Evolutionary conservation across 2,797 vertebrate species (phyloP).

Genomic region (Danio aesculapii): DNA sequence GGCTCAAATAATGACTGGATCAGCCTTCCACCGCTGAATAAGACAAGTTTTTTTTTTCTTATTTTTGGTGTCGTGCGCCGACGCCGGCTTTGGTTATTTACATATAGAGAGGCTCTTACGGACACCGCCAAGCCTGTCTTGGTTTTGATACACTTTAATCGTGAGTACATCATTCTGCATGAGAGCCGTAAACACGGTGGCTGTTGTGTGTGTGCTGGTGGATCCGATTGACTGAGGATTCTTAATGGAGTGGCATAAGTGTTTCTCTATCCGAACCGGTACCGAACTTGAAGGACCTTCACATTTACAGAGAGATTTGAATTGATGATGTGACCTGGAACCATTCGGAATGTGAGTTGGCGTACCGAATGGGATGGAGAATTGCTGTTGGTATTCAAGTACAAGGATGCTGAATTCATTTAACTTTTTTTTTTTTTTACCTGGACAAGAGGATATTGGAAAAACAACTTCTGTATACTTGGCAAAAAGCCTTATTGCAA

Average conservation of each 20-base stretch:
- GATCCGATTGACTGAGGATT: slow-evolving; percentile 11
- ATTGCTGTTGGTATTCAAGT: not conserved
- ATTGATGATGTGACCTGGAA: not conserved
- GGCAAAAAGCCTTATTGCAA: not conserved
- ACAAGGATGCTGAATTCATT: not conserved
- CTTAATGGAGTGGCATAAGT: slow-evolving; percentile 18
- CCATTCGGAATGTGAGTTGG: not conserved
- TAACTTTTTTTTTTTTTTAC: not conserved
- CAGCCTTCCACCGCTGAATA: slow-evolving; percentile 26
- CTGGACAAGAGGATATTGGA: not conserved
- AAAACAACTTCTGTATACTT: too few relatives aligned
- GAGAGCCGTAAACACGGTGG: not conserved
- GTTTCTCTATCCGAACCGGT: not conserved
- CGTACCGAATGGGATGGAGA: not conserved
- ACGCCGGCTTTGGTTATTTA: slow-evolving; percentile 10
- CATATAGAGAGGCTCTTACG: slow-evolving; percentile 36
- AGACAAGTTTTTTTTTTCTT: not conserved
- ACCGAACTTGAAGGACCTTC: slow-evolving; percentile 6
- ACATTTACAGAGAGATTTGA: not conserved
- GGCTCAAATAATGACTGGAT: slow-evolving; percentile 54
- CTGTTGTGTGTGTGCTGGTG: slow-evolving; percentile 10
- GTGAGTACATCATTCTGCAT: not conserved
- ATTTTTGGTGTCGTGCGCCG: not conserved
- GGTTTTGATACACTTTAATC: slow-evolving; percentile 17
- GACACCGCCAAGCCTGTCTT: not conserved